phyloP scores from a whole-genome alignment of 2,113 vertebrate species.

The Calyptommatus sinebrachiatus region DNA sequence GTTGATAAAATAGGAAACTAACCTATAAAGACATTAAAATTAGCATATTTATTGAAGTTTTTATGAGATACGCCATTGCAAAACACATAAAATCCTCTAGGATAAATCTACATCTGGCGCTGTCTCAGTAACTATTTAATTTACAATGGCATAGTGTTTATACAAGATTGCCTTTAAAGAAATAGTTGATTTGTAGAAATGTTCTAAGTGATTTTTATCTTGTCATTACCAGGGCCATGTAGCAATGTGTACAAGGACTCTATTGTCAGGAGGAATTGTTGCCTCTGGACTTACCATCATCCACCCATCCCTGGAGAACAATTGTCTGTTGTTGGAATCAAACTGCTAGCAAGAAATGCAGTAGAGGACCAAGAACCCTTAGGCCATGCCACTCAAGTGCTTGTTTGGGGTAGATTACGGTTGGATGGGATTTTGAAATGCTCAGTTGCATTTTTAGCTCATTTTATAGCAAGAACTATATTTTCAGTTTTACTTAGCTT shows the following conservation, averaged over 20 bases:
- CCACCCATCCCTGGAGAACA: too few relatives aligned
- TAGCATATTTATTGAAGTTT: conserved; percentile 67
- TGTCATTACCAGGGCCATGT: conserved; percentile 41
- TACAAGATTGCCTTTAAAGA: conserved; percentile 48
- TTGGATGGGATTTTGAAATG: too few relatives aligned
- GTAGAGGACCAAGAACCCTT: too few relatives aligned
- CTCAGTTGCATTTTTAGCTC: too few relatives aligned
- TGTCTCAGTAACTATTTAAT: conserved; percentile 59
- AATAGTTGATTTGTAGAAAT: conserved; percentile 46
- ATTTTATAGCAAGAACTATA: too few relatives aligned
- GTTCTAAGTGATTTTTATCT: conserved; percentile 39
- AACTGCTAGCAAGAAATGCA: too few relatives aligned
- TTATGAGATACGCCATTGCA: conserved; percentile 53
- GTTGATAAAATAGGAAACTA: conserved; percentile 61
- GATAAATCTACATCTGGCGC: conserved; percentile 60
- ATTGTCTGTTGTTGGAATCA: too few relatives aligned
- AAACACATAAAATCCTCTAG: conserved; percentile 64
- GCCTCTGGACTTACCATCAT: too few relatives aligned
- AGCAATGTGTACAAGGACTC: conserved; percentile 1
- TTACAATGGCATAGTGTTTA: conserved; percentile 52
- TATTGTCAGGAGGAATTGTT: too few relatives aligned
- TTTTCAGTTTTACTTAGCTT: too few relatives aligned
- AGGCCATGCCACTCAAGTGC: too few relatives aligned
- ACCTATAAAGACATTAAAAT: conserved; percentile 61
- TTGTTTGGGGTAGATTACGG: too few relatives aligned